These are phyloP conservation scores for Enteromius treurensis DNA, from an alignment of 2,797 vertebrate genomes.

Conservation along the genomic window DNA sequence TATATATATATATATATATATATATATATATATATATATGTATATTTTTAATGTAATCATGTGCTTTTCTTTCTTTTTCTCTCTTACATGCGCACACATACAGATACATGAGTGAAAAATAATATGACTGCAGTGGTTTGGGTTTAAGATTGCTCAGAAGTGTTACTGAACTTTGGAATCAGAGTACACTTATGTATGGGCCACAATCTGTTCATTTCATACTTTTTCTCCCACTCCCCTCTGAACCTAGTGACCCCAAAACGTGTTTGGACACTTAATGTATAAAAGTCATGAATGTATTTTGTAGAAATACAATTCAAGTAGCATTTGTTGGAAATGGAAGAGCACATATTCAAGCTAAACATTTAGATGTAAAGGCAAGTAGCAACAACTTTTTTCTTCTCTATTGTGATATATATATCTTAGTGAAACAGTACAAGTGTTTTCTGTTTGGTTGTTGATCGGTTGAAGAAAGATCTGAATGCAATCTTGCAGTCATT, in stretches of 20 bases:
- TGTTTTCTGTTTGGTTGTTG: background rate
- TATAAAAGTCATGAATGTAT: slow-evolving; percentile 1
- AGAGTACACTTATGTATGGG: slow-evolving; percentile 15
- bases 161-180: background rate
- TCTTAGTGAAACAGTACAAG: background rate
- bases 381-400: background rate
- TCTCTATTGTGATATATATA: background rate
- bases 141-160: slow-evolving; percentile 26
- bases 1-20: background rate
- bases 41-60: slow-evolving; percentile 16
- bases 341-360: background rate
- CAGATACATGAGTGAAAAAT: slow-evolving; percentile 14
- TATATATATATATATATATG: background rate
- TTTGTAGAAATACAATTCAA: background rate
- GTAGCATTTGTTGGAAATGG: background rate
- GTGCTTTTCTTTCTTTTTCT: slow-evolving; percentile 27
- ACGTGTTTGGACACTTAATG: slow-evolving; percentile 5
- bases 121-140: slow-evolving; percentile 56
- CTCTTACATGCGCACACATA: background rate
- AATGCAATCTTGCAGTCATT: background rate
- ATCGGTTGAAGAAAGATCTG: background rate
- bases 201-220: slow-evolving; percentile 38
- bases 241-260: slow-evolving; percentile 50
- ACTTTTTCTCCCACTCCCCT: slow-evolving; percentile 56
- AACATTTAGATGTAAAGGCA: background rate